Conservation (phyloP, 2,888 invertebrate genomes). For the Dolichomitus sp. region DNA sequence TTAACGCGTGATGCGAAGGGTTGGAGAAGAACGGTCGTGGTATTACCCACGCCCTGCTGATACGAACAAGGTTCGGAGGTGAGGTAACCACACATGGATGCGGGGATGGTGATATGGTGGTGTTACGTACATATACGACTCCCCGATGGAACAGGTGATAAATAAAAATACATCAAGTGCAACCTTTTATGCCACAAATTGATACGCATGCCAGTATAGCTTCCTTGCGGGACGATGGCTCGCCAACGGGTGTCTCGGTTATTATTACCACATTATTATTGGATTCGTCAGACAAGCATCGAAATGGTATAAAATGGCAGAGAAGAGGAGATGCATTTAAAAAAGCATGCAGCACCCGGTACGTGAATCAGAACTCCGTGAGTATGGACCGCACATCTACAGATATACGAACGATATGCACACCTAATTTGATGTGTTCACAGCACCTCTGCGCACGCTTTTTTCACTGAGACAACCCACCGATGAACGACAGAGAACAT, state of each 20-base stretch:
- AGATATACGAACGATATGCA: constrained; percentile 70
- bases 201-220: constrained; percentile 75
- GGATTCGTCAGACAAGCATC: constrained; percentile 40
- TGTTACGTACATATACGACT: constrained; percentile 23
- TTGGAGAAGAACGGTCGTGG: constrained; percentile 57
- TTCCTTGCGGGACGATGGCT: constrained; percentile 38
- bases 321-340: constrained; percentile 35
- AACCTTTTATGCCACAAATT: constrained; percentile 80
- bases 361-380: constrained; percentile 68
- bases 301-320: constrained; percentile 28
- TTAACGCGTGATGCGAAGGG: constrained; percentile 74
- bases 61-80: constrained; percentile 56
- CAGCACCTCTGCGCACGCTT: constrained; percentile 52
- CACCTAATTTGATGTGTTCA: constrained; percentile 81
- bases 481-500: constrained; percentile 79
- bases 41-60: constrained; percentile 21
- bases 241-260: constrained; percentile 40
- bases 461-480: constrained; percentile 28
- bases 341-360: constrained; percentile 73
- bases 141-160: constrained; percentile 77
- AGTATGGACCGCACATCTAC: background rate
- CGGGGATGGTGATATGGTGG: constrained; percentile 18
- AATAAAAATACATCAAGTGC: constrained; percentile 83
- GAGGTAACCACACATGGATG: constrained; percentile 51
- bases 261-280: constrained; percentile 50